Evolutionary conservation across 2,113 vertebrate genomes (phyloP).

Genomic region (Eleginops maclovinus): DNA sequence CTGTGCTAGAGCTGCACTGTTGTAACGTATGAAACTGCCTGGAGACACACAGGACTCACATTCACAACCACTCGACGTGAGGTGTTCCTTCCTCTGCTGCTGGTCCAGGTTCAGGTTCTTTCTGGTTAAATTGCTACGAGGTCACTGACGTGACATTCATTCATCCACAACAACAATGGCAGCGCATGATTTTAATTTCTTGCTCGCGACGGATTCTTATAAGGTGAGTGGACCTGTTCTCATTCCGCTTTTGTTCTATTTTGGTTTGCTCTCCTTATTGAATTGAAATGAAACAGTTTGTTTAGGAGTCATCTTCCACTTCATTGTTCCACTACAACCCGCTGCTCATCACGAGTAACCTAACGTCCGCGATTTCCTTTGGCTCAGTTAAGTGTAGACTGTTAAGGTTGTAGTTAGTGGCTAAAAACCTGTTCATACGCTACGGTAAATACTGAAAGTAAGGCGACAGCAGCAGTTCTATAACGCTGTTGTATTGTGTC

Average conservation of each 20-base stretch:
- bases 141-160: slow-evolving; percentile 42
- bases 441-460: neutral
- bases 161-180: slow-evolving; percentile 74
- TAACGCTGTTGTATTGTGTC: neutral
- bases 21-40: neutral
- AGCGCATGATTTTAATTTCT: slow-evolving; percentile 82
- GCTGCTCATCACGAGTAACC: neutral
- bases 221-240: slow-evolving; percentile 73
- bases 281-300: neutral
- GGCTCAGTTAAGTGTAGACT: no score
- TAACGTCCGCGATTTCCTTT: neutral
- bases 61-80: neutral
- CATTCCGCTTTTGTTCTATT: neutral
- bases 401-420: neutral
- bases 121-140: neutral
- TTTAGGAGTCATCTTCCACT: neutral
- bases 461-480: neutral
- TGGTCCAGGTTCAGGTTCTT: accelerated
- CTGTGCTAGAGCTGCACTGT: accelerated
- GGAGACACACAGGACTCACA: neutral
- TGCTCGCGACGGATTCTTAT: slow-evolving; percentile 84
- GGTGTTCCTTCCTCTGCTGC: neutral
- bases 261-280: neutral
- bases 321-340: no score
- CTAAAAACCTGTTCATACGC: no score